These are phyloP conservation scores for Enteromius thamalakanensis DNA, from an alignment of 2,797 vertebrate genomes.

Conservation along the genomic window DNA sequence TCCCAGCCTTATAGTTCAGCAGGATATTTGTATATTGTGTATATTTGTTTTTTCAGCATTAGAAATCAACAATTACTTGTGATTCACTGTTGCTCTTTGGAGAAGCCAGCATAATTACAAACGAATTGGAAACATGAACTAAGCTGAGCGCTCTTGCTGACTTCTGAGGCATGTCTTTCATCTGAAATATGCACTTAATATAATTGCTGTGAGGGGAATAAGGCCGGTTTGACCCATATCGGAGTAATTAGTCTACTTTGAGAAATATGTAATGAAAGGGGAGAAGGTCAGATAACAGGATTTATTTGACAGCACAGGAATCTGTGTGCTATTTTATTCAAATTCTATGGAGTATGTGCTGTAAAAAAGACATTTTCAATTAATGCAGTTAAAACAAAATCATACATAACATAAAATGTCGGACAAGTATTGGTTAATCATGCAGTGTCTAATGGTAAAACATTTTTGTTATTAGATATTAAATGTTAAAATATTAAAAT, in stretches of 20 bases:
- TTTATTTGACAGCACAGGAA: background rate
- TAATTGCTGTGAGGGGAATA: slow-evolving; percentile 21
- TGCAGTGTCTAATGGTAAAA: background rate
- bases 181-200: slow-evolving; percentile 8
- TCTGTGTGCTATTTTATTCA: background rate
- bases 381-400: background rate
- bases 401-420: background rate
- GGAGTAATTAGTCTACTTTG: slow-evolving; percentile 21
- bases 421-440: background rate
- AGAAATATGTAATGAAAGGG: slow-evolving; percentile 16
- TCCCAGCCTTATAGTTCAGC: background rate
- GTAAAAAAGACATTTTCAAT: background rate
- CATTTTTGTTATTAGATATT: background rate
- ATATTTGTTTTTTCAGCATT: background rate
- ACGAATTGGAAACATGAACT: slow-evolving; percentile 30
- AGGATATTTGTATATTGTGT: slow-evolving; percentile 13
- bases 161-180: slow-evolving; percentile 5
- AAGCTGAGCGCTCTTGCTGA: background rate
- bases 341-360: background rate
- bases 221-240: background rate
- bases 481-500: background rate
- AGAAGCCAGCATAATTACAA: slow-evolving; percentile 44
- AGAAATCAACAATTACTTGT: slow-evolving; percentile 43
- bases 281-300: background rate
- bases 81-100: slow-evolving; percentile 27